Evolutionary conservation across 2,888 invertebrate genomes (phyloP).

Genomic region (Enchytraeus crypticus): DNA sequence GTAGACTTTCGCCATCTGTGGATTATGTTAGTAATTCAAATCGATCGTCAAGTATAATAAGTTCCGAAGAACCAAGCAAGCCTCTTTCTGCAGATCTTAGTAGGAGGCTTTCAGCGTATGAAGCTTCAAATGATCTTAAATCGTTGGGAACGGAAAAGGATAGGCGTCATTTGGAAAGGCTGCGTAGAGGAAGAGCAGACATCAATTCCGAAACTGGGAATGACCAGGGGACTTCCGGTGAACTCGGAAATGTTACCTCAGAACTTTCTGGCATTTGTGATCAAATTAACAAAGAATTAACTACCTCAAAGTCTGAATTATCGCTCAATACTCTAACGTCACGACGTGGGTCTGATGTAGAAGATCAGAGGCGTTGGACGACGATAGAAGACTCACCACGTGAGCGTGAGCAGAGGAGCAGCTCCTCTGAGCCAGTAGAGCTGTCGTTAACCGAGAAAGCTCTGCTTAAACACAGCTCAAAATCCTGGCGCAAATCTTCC

Average conservation of each 20-base stretch:
- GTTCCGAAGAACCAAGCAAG: not conserved
- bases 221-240: not conserved
- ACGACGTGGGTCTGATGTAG: not conserved
- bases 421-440: not conserved
- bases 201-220: not conserved
- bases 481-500: not conserved
- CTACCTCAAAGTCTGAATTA: not conserved
- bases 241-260: not conserved
- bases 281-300: not conserved
- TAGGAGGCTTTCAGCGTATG: not conserved
- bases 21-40: not conserved
- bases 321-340: not conserved
- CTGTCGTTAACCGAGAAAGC: not conserved
- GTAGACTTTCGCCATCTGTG: not conserved
- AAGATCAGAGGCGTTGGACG: not conserved
- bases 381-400: not conserved
- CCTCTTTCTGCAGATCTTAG: not conserved
- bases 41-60: not conserved
- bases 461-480: not conserved
- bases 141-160: slow-evolving; percentile 6
- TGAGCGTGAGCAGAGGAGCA: not conserved
- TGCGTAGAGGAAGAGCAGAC: not conserved
- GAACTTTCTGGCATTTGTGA: not conserved
- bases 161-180: slow-evolving; percentile 1
- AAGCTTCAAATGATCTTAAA: not conserved